Conservation (phyloP, 1,140 invertebrate species). For the Cryptotermes secundus region DNA sequence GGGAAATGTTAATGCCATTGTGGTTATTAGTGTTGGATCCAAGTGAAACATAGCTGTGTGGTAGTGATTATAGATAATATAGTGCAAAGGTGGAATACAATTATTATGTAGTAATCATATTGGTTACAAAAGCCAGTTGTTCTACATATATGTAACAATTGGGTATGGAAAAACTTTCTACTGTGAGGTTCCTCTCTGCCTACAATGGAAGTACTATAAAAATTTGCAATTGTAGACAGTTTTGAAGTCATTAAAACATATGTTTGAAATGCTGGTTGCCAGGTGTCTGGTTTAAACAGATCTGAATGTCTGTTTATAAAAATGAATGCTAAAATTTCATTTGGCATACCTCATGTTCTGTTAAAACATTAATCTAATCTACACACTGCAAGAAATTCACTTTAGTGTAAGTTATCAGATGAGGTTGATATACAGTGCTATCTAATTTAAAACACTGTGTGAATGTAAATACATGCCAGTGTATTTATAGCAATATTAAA, state of each 20-base stretch:
- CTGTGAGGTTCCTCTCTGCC: neutral
- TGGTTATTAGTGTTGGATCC: neutral
- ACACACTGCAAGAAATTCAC: too few species aligned
- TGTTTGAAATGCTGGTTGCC: neutral
- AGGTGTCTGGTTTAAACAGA: neutral
- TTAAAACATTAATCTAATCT: too few species aligned
- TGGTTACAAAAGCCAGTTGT: neutral
- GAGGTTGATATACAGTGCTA: too few species aligned
- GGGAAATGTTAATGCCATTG: neutral
- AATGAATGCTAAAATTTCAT: too few species aligned
- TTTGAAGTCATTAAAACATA: neutral
- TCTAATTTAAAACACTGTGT: too few species aligned
- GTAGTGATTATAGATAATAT: slow-evolving; percentile 1
- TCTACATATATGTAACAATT: neutral
- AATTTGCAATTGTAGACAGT: neutral
- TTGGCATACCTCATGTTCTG: too few species aligned
- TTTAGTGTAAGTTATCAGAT: too few species aligned
- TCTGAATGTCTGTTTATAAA: too few species aligned
- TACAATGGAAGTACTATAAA: neutral
- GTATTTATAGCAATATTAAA: too few species aligned
- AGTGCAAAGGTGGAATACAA: neutral
- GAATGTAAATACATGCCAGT: too few species aligned
- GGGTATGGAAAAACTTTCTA: neutral
- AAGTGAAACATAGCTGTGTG: slow-evolving; percentile 7
- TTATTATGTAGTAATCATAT: neutral